Evolutionary conservation across 2,888 invertebrate species (phyloP), one percentile per base, ranked within the genome.

Genomic region (Oscheius sp.): DNA sequence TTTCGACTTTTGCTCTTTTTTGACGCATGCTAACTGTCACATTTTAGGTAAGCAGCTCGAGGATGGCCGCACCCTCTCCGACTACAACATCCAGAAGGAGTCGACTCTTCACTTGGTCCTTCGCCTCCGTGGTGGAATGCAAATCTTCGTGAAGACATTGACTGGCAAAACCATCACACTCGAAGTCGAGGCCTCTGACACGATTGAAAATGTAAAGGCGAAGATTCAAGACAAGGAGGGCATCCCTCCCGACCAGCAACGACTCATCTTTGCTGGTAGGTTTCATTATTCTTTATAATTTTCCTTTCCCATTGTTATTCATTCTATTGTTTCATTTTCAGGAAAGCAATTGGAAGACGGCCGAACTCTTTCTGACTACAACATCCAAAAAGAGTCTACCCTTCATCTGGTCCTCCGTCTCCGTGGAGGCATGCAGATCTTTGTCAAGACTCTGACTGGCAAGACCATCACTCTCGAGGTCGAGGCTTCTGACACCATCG

Each of bases 361-460:
- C n/a, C 58, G 58, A 13, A 58, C 58, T 27, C 35, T 58, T 1
- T 25, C 27, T 9, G 58, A 58, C 18, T 58, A 58, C 58, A 58
- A 58, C 58, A 58, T 58, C 35, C 58, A 58, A 27, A 58, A 58
- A 27, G 58, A 58, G 35, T 25, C 27, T 5, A 58, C 58, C 9
- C 58, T 58, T 27, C 58, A 58, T 29, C 35, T 58, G 12, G 59
- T 59, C 59, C 59, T 59, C 21, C 59, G 59, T 18, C 59, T 59
- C 27, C 59, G 59, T 29, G 82, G 82, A 74, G 82, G 82, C 9
- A 95, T 95, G 95, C 96, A 96, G 92, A 96, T 96, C 91, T 96
- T 95, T 90, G 95, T 95, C 80, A 95, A 95, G 91, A 81, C 81
- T 9, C 92, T 95, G 59, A 95, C 94, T 88, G 95, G 95, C 87